These are phyloP conservation scores for Indri indri DNA, from an alignment of 2,113 vertebrate species.

Conservation along the genomic window DNA sequence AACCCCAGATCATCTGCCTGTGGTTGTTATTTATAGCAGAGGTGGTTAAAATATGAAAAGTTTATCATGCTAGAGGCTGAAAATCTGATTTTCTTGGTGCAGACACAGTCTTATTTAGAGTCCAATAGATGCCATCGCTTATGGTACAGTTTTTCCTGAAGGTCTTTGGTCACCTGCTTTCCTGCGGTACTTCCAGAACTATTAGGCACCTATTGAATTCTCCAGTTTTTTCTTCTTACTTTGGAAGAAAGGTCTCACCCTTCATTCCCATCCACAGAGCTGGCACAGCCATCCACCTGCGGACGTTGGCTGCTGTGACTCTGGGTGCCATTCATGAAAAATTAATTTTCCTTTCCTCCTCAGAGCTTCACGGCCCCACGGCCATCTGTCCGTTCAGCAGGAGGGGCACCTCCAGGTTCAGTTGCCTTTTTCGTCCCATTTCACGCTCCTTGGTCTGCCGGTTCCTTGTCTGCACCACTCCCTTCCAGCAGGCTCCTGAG, in stretches of 20 bases:
- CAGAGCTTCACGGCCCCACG: neutral
- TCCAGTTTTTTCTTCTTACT: neutral
- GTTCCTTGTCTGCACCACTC: neutral
- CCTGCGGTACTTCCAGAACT: neutral
- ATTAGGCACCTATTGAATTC: neutral
- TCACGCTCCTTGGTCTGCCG: neutral
- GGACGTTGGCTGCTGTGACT: neutral
- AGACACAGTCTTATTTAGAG: neutral
- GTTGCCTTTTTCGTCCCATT: neutral
- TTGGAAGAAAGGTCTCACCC: neutral
- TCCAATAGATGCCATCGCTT: rapidly evolving
- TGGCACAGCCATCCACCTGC: neutral
- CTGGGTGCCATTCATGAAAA: neutral
- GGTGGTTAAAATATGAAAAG: neutral
- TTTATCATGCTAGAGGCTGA: neutral
- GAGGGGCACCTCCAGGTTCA: neutral
- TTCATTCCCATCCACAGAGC: neutral
- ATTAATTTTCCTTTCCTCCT: neutral
- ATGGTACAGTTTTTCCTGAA: neutral
- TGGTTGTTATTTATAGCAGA: neutral
- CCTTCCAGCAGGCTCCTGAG: neutral
- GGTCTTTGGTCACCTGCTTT: neutral
- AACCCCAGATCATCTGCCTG: neutral
- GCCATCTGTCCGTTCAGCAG: neutral
- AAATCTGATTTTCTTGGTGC: neutral